Evolutionary conservation across 2,113 vertebrate species (phyloP), one percentile per base, ranked within the genome.

Genomic region (Falco punctatus): DNA sequence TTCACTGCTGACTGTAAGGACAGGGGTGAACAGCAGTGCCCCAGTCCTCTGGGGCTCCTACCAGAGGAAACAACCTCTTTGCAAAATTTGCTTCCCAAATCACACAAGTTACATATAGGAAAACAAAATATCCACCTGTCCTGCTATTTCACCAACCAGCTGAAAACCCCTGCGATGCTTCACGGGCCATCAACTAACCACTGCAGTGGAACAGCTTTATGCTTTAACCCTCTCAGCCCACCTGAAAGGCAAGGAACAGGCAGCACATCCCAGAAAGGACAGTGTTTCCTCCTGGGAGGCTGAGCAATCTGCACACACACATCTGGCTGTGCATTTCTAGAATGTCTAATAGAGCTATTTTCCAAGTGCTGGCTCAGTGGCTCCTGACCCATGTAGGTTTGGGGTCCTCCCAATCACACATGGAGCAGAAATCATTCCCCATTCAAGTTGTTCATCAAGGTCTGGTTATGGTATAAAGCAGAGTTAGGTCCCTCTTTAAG

Each of bases 31-130:
- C 6, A 2, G 21, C 77, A 46, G 33, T 4, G 35, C 59, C 3
- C 2, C 6, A 24, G 7, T 13, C 48, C 62, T 51, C 0, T 0
- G 32, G 66, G 26, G 48, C 22, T 89, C 22, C 0, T 28, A 17
- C 26, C 28, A 64, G 22, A 21, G 62, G 38, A n/a, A 84, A 65
- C n/a, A 35, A 52, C 32, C 52, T 79, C 52, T 80, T 44, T 33
- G 54, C 88, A 92, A 28, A 72, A 61, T 40, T 51, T 48, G 49
- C 33, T n/a, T 75, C 20, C 48, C 4, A 33, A 24, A 54, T 54
- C 3, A 27, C 19, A 6, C 6, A 16, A 86, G 20, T 51, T 54
- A 10, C 2, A 49, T 6, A 23, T 4, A 69, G 62, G 44, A 73
- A 83, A 80, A 77, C 49, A 80, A 90, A 80, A 48, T 19, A 57